Evolutionary conservation across 2,888 invertebrate species (phyloP).

Genomic region (Leptarthrus brevirostris): DNA sequence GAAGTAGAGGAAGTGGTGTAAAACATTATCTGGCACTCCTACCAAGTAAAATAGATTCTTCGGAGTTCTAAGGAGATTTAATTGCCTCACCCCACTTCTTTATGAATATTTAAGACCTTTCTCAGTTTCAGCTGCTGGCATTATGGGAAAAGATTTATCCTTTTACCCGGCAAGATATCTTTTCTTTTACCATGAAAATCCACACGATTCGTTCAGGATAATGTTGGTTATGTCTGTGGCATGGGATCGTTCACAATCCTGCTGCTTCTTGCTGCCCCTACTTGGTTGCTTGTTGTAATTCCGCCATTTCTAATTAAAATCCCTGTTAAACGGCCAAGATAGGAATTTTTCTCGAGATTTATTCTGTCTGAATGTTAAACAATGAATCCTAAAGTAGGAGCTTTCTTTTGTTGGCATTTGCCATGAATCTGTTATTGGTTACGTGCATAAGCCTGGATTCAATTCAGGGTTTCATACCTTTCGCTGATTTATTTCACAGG

Average conservation of each 20-base stretch:
- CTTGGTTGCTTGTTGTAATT: slow-evolving; percentile 47
- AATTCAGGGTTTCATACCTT: not conserved
- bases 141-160: slow-evolving; percentile 42
- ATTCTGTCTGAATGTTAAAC: slow-evolving; percentile 49
- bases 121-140: slow-evolving; percentile 22
- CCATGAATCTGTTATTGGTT: slow-evolving; percentile 42
- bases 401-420: slow-evolving; percentile 34
- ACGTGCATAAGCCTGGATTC: slow-evolving; percentile 33
- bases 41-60: slow-evolving; percentile 17
- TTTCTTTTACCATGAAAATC: slow-evolving; percentile 34
- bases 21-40: slow-evolving; percentile 36
- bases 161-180: slow-evolving; percentile 29
- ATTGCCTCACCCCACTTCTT: slow-evolving; percentile 46
- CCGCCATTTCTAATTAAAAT: slow-evolving; percentile 54
- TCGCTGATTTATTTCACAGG: slow-evolving; percentile 29
- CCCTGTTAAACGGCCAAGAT: slow-evolving; percentile 53
- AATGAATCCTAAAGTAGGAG: slow-evolving; percentile 49
- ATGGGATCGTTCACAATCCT: not conserved
- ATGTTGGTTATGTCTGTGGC: slow-evolving; percentile 18
- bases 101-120: slow-evolving; percentile 44
- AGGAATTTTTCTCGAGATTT: slow-evolving; percentile 54
- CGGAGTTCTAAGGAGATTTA: slow-evolving; percentile 45
- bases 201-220: slow-evolving; percentile 38
- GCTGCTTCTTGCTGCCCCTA: not conserved
- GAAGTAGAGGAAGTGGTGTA: slow-evolving; percentile 37